A percentile compares a stretch with the other conserved stretches of the same genome.
phyloP scores from a whole-genome alignment of 2,797 vertebrate species.

The Staurois parvus region DNA sequence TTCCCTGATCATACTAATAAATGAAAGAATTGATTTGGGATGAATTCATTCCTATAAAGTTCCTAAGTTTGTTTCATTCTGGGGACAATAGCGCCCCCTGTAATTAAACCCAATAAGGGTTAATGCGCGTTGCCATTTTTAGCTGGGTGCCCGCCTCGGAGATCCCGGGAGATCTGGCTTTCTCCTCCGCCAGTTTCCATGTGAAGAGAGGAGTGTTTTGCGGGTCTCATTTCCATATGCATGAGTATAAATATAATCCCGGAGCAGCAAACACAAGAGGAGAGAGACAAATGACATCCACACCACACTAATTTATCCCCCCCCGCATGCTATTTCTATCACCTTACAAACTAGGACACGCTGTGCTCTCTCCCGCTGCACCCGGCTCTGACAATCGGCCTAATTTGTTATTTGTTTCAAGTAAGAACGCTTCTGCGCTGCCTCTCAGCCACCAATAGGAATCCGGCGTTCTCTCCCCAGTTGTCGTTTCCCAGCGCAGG shows the following conservation, averaged over 20 bases:
- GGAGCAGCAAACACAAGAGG: slow-evolving; percentile 2
- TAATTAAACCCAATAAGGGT: too few relatives aligned
- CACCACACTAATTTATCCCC: slow-evolving; percentile 37
- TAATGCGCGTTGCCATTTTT: background rate
- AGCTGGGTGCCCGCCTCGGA: background rate
- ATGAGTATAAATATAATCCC: slow-evolving; percentile 54
- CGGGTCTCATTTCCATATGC: slow-evolving; percentile 36
- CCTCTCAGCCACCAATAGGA: too few relatives aligned
- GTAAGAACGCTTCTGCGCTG: too few relatives aligned
- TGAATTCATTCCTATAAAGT: too few relatives aligned
- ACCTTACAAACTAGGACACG: slow-evolving; percentile 47
- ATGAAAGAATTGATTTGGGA: too few relatives aligned
- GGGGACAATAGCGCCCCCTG: too few relatives aligned
- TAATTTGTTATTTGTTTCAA: too few relatives aligned
- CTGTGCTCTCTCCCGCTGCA: slow-evolving; percentile 7
- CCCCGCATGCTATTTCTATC: slow-evolving; percentile 53
- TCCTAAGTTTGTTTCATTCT: too few relatives aligned
- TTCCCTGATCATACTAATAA: too few relatives aligned
- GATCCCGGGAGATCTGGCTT: background rate
- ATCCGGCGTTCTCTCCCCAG: too few relatives aligned
- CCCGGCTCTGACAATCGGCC: slow-evolving; percentile 1
- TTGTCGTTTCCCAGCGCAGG: too few relatives aligned
- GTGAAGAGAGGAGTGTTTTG: background rate
- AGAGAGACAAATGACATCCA: slow-evolving; percentile 49
- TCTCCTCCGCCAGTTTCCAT: slow-evolving; percentile 7